Evolutionary conservation across 2,888 invertebrate species (phyloP).

Genomic region (Odontocerum albicorne): DNA sequence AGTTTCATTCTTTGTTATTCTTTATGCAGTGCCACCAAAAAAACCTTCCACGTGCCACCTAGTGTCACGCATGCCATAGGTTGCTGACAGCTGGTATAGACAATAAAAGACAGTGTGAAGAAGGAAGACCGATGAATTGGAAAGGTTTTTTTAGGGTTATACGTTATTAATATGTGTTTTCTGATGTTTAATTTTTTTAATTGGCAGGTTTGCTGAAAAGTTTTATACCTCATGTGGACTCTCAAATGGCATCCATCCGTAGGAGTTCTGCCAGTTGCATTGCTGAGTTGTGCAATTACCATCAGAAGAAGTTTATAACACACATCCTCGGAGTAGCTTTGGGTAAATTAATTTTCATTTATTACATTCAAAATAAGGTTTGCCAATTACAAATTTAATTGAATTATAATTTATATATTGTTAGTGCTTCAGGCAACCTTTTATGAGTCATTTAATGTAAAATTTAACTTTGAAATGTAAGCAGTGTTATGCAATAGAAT

Average conservation of each 20-base stretch:
- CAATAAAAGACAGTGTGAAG: not conserved
- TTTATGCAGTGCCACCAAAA: no score
- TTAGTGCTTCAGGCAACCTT: no score
- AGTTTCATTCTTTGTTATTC: no score
- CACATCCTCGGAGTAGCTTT: conserved; percentile 67
- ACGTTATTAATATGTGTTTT: not conserved
- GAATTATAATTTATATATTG: no score
- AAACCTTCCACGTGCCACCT: no score
- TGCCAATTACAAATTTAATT: no score
- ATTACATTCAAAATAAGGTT: no score
- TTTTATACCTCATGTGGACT: conserved; percentile 65
- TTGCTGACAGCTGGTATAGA: not conserved
- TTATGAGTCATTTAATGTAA: no score
- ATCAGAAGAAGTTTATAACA: conserved; percentile 70
- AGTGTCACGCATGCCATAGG: no score
- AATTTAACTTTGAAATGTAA: no score
- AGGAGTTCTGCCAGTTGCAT: conserved; percentile 82
- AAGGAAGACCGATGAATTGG: no score
- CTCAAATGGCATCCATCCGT: conserved; percentile 71
- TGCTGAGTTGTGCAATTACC: conserved; percentile 75
- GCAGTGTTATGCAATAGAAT: no score
- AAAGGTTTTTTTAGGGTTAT: not conserved
- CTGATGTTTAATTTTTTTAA: conserved; percentile 27
- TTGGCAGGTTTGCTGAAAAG: conserved; percentile 66
- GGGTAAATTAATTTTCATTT: conserved; percentile 49